Percentiles rank a stretch among this genome's conserved stretches.
These are phyloP conservation scores for Diadophis punctatus DNA, from an alignment of 2,113 vertebrate genomes.

Conservation along the genomic window DNA sequence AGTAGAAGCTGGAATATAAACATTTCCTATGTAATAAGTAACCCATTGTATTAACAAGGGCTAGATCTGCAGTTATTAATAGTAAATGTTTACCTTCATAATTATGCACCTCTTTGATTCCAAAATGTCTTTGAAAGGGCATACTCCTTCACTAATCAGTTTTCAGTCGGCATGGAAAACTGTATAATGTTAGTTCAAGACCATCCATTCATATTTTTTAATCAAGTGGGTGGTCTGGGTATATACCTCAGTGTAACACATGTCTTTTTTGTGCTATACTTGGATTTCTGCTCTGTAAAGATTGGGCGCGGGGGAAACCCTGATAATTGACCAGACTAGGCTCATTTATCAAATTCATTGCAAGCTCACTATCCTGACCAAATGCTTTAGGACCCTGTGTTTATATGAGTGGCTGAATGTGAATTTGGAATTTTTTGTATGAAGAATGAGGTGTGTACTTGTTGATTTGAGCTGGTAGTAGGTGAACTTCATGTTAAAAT, in stretches of 20 bases:
- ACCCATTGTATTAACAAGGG: conserved; percentile 33
- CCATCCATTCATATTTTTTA: not conserved
- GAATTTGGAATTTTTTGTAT: not conserved
- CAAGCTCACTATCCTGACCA: not conserved
- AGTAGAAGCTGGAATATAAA: conserved; percentile 28
- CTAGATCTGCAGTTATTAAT: conserved; percentile 30
- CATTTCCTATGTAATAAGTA: conserved; percentile 36
- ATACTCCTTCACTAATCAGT: conserved; percentile 16
- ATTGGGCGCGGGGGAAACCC: not conserved
- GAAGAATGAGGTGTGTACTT: not conserved
- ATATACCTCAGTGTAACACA: not conserved
- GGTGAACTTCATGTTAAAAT: not conserved
- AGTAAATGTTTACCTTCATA: conserved; percentile 32
- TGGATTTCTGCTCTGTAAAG: not conserved
- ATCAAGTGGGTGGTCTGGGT: not conserved
- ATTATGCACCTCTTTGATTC: conserved; percentile 20
- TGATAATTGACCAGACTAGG: not conserved
- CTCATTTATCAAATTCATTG: not conserved
- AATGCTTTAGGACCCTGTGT: not conserved
- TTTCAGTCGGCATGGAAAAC: conserved; percentile 11
- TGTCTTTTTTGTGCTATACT: not conserved
- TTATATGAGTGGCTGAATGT: not conserved
- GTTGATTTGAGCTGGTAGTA: not conserved
- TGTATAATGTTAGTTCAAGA: not conserved
- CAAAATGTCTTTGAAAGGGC: conserved; percentile 29